Conservation (phyloP, 2,888 invertebrate genomes). For the Acrobasis suavella region DNA sequence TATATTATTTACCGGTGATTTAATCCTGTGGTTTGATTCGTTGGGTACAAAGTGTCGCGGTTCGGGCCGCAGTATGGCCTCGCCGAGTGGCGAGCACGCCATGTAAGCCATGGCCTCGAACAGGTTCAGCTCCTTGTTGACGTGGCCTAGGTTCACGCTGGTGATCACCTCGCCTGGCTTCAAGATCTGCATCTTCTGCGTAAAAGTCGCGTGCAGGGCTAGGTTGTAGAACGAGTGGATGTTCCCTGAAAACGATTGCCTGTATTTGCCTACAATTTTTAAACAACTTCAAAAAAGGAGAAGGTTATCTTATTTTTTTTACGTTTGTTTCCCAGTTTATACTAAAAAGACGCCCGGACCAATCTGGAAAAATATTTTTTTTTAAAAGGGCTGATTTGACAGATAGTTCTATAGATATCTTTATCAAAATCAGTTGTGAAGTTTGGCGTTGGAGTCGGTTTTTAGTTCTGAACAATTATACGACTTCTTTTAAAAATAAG, state of each 20-base stretch:
- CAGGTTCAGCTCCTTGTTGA: conserved; percentile 78
- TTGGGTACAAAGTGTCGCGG: conserved; percentile 60
- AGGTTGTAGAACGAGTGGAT: conserved; percentile 61
- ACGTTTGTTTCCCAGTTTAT: too few species aligned
- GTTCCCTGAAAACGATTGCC: conserved; percentile 57
- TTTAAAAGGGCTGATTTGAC: too few species aligned
- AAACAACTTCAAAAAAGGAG: too few species aligned
- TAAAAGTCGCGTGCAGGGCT: conserved; percentile 61
- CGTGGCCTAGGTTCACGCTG: conserved; percentile 56
- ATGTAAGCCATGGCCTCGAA: conserved; percentile 85
- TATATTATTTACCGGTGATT: conserved; percentile 55
- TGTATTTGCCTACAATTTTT: not conserved
- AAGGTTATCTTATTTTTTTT: too few species aligned
- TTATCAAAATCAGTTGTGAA: too few species aligned
- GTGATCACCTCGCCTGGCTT: conserved; percentile 57
- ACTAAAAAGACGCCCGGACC: too few species aligned
- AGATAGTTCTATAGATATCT: too few species aligned
- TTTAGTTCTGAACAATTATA: too few species aligned
- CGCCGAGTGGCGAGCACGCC: conserved; percentile 80
- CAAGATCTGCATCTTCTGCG: conserved; percentile 57
- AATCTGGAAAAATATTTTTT: too few species aligned
- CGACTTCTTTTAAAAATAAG: too few species aligned
- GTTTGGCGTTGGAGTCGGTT: too few species aligned
- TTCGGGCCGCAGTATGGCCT: conserved; percentile 83
- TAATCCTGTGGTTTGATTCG: conserved; percentile 37